These are phyloP conservation scores for Luffia ferchaultella DNA, from an alignment of 2,888 invertebrate genomes.

Conservation along the genomic window DNA sequence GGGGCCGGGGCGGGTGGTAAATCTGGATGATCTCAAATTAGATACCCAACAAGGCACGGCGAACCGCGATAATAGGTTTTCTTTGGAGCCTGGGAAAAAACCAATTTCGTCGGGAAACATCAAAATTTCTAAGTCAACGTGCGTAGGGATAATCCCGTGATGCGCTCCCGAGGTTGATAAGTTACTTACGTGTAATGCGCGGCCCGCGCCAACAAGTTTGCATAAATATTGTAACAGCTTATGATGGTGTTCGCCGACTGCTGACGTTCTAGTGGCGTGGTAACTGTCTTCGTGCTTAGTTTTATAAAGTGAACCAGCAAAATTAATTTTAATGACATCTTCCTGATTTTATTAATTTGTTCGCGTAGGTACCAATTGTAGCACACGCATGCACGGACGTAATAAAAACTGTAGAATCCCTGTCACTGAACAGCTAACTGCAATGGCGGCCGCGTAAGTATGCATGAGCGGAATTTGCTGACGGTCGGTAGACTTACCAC, in stretches of 20 bases:
- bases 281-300: too few species aligned
- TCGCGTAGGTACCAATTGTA: too few species aligned
- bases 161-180: not conserved
- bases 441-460: too few species aligned
- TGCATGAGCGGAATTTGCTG: too few species aligned
- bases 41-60: not conserved
- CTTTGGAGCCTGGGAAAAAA: conserved; percentile 37
- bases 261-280: too few species aligned
- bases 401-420: too few species aligned
- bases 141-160: conserved; percentile 37
- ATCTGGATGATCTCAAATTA: conserved; percentile 7
- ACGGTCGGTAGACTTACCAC: too few species aligned
- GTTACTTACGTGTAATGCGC: not conserved
- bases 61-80: conserved; percentile 36
- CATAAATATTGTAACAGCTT: not conserved
- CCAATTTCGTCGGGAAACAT: conserved; percentile 49
- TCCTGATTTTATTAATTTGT: too few species aligned
- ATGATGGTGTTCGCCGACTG: not conserved
- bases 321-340: too few species aligned
- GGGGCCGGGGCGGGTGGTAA: not conserved
- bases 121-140: conserved; percentile 44
- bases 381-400: too few species aligned
- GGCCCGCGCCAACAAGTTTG: not conserved
- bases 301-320: too few species aligned
- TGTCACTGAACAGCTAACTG: too few species aligned